Percentiles rank a stretch among this genome's conserved stretches.
phyloP scores from a whole-genome alignment of 2,797 vertebrate species.

The Netta rufina region DNA sequence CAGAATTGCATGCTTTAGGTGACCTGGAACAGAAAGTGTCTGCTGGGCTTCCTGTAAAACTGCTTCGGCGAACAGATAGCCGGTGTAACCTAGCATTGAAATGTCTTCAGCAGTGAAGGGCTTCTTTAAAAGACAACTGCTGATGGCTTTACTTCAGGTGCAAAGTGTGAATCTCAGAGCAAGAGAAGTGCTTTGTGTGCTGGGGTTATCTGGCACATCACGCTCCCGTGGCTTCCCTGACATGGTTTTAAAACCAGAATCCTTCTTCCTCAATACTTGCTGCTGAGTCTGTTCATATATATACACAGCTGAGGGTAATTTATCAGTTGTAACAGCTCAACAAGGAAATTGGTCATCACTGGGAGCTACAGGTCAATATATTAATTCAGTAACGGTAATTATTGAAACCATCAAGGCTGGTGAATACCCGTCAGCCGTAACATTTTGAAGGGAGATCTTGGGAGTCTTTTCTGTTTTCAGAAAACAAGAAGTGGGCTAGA shows the following conservation, averaged over 20 bases:
- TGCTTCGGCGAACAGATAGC: background rate
- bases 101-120: background rate
- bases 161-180: background rate
- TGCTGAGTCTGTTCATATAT: background rate
- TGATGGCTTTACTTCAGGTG: background rate
- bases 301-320: background rate
- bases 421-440: conserved; percentile 61
- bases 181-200: background rate
- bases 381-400: conserved; percentile 72
- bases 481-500: background rate
- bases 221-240: background rate
- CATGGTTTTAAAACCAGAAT: background rate
- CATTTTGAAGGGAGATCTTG: background rate
- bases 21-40: background rate
- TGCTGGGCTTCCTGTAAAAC: background rate
- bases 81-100: background rate
- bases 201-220: background rate
- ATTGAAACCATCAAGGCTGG: conserved; percentile 63
- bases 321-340: conserved; percentile 33
- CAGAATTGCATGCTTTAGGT: background rate
- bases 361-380: conserved; percentile 66
- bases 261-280: background rate
- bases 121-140: background rate
- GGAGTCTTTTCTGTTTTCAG: background rate
- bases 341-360: background rate